A percentile compares a stretch with the other conserved stretches of the same genome.
Conservation (phyloP, 2,797 vertebrate genomes). For the Etheostoma perlongum region DNA sequence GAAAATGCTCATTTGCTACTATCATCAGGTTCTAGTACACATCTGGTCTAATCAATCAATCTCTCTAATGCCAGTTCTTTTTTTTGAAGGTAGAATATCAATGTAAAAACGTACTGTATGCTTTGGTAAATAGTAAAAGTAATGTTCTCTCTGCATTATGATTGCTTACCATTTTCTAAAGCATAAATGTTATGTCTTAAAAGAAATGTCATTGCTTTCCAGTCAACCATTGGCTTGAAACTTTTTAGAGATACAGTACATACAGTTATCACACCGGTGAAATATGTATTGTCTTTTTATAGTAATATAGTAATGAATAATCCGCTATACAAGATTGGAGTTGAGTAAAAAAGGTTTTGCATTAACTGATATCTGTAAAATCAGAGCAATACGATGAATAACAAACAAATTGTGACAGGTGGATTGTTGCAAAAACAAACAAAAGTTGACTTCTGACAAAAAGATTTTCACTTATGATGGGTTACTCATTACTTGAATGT, state of each 20-base stretch:
- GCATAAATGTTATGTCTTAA: slow-evolving; percentile 14
- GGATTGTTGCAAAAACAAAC: background rate
- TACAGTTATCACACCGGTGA: background rate
- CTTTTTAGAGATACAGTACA: background rate
- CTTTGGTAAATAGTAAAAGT: slow-evolving; percentile 33
- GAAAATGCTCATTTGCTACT: background rate
- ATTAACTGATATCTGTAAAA: background rate
- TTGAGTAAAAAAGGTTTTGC: background rate
- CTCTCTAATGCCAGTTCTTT: background rate
- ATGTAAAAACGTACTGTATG: slow-evolving; percentile 7
- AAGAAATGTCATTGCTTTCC: background rate
- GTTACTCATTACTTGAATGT: background rate
- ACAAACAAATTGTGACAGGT: background rate
- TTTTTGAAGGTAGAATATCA: slow-evolving; percentile 21
- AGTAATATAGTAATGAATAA: background rate
- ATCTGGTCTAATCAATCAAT: background rate
- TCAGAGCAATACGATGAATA: slow-evolving; percentile 1
- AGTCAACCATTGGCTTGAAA: slow-evolving; percentile 7
- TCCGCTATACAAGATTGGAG: background rate
- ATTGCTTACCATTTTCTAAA: slow-evolving; percentile 45
- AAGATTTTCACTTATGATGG: background rate
- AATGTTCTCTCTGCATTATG: slow-evolving; percentile 14
- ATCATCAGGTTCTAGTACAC: background rate
- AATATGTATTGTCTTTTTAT: too few species aligned
- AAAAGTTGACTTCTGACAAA: background rate